Conservation (phyloP, 2,113 vertebrate genomes). For the Corythoichthys intestinalis region DNA sequence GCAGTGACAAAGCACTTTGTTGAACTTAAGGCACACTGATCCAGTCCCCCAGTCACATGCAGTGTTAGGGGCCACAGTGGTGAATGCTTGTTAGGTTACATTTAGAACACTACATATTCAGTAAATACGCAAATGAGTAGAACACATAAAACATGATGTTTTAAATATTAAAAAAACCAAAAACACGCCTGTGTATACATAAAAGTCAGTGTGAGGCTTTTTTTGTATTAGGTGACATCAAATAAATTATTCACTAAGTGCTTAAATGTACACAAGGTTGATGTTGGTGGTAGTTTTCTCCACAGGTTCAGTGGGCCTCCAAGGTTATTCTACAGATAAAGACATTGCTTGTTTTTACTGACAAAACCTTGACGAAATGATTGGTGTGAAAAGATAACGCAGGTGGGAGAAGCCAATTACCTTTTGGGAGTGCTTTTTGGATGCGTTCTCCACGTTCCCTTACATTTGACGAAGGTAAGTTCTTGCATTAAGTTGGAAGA, state of each 20-base stretch:
- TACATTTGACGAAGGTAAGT: constrained; percentile 71
- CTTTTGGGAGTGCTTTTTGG: neutral
- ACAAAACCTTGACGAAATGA: neutral
- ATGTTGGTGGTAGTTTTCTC: constrained; percentile 5
- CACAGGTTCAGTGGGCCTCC: constrained; percentile 39
- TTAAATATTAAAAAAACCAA: constrained; percentile 37
- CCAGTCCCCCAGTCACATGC: constrained; percentile 36
- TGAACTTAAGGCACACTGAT: constrained; percentile 50
- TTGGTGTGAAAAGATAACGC: neutral
- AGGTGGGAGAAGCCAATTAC: neutral
- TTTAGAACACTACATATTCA: constrained; percentile 8
- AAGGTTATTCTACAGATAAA: constrained; percentile 46
- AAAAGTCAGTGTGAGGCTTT: constrained; percentile 23
- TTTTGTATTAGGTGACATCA: constrained; percentile 31
- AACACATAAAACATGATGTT: constrained; percentile 12
- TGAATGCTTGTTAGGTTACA: constrained; percentile 44
- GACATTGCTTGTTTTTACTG: constrained; percentile 4
- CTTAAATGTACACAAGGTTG: constrained; percentile 20
- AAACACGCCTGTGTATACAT: constrained; percentile 24
- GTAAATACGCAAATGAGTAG: constrained; percentile 14
- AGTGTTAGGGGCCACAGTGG: constrained; percentile 52
- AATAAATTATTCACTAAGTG: constrained; percentile 53
- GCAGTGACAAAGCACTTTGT: constrained; percentile 8
- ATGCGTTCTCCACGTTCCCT: constrained; percentile 51
- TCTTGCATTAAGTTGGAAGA: constrained; percentile 41